These are phyloP conservation scores for Ancistrus triradiatus DNA, from an alignment of 2,113 vertebrate species.

Conservation along the genomic window DNA sequence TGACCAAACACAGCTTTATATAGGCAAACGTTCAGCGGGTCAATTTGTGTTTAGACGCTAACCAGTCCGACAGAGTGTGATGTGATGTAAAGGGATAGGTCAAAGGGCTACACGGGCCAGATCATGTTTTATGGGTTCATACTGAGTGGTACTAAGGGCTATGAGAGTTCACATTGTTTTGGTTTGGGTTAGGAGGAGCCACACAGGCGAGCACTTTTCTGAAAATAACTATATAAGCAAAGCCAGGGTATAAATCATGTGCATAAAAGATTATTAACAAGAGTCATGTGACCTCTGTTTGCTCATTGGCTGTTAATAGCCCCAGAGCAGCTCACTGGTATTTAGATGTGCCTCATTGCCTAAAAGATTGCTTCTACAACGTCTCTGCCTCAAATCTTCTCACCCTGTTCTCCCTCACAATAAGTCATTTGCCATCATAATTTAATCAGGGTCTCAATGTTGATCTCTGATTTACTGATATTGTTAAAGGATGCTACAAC, in stretches of 20 bases:
- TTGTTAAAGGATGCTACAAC: too few species aligned
- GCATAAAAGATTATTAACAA: conserved; percentile 20
- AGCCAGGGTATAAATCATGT: conserved; percentile 7
- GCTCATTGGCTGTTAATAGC: conserved; percentile 52
- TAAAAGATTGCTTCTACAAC: conserved; percentile 48
- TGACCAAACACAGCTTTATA: neutral
- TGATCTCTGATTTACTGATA: too few species aligned
- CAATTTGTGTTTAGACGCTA: conserved; percentile 6
- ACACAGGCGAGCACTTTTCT: neutral
- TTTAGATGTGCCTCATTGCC: conserved; percentile 64
- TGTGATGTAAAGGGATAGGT: neutral
- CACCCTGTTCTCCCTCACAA: conserved; percentile 11
- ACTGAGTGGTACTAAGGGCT: conserved; percentile 1
- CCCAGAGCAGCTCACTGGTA: conserved; percentile 57
- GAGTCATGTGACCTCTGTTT: conserved; percentile 31
- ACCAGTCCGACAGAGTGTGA: neutral
- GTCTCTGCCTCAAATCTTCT: conserved; percentile 6
- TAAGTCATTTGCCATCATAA: conserved; percentile 24
- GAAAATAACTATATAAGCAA: neutral
- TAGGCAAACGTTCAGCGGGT: conserved; percentile 4
- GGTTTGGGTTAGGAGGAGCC: neutral
- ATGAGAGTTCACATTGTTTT: conserved; percentile 5
- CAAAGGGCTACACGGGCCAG: conserved; percentile 1
- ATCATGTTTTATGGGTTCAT: conserved; percentile 14
- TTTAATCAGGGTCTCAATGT: too few species aligned